Evolutionary conservation across 1,140 invertebrate genomes (phyloP), one percentile per base, ranked within the genome.

Genomic region (Pseudomyrmex dendroicus): DNA sequence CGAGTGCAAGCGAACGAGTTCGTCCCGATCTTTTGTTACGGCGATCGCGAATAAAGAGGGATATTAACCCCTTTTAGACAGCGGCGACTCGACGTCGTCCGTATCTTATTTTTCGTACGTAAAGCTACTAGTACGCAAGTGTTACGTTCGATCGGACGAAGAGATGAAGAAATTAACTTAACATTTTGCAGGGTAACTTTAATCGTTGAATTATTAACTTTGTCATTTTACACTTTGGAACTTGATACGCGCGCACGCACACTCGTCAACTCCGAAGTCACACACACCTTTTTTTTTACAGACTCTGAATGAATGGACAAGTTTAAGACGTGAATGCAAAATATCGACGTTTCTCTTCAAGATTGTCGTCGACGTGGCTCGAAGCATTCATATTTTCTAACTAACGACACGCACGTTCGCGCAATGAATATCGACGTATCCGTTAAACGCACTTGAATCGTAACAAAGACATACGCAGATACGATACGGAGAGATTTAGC

Each of bases 131-230:
- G 64, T 9, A 17, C 15, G 13, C 62, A 15, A 25, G 35, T 35
- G 46, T 20, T 54, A 50, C 50, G 52, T 66, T 63, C 35, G 35
- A 48, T 74, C 13, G 17, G 48, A 20, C 9, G 2, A 7, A 25
- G 17, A 35, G 17, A 77, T 8, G 73, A 66, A 35, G 5, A 22
- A 54, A 67, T 56, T 44, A 20, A 77, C 54, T 66, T 66, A 63
- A 17, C 22, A 46, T 13, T n/a, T 12, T 7, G 35, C 35, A 1
- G 35, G 5, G 5, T 7, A 35, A 35, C 35, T 35, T 35, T 7
- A 35, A 20, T 20, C 25, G 2, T n/a, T 7, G 20, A 77, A 56
- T 10, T 56, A n/a, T 44, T 57, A 73, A 20, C 44, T 44, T 64
- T n/a, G 25, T n/a, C 8, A 35, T 7, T 35, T 35, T 35, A 80